Conservation (phyloP, 2,113 vertebrate genomes). For the Apteryx owenii region DNA sequence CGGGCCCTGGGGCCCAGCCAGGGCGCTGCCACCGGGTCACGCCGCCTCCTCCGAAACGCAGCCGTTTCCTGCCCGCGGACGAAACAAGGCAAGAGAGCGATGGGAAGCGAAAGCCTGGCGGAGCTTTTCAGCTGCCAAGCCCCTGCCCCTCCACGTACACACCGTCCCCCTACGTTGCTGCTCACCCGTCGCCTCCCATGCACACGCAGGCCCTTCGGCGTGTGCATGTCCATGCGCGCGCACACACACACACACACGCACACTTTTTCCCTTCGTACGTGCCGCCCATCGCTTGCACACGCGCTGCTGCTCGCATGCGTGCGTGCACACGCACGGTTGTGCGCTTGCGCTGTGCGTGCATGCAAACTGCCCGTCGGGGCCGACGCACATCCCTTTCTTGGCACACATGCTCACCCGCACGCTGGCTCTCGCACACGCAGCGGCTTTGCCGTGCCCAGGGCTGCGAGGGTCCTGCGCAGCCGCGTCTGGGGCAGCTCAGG, state of each 20-base stretch:
- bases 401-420: too few species aligned
- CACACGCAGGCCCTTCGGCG: not conserved
- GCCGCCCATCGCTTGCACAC: not conserved
- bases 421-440: not conserved
- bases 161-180: rapidly evolving
- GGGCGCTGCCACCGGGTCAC: not conserved
- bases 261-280: too few species aligned
- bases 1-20: not conserved
- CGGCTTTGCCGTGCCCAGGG: not conserved
- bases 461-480: not conserved
- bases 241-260: not conserved
- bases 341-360: not conserved
- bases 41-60: too few species aligned
- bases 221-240: not conserved
- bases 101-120: not conserved
- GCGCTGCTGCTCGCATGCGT: not conserved
- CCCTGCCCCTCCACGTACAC: rapidly evolving
- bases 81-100: rapidly evolving
- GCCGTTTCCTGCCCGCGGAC: rapidly evolving
- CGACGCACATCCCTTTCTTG: not conserved
- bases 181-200: not conserved
- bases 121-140: not conserved
- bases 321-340: not conserved
- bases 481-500: not conserved
- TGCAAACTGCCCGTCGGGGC: not conserved